A percentile compares a stretch with the other conserved stretches of the same genome.
Conservation (phyloP, 2,888 invertebrate genomes). For the Cinara cedri region DNA sequence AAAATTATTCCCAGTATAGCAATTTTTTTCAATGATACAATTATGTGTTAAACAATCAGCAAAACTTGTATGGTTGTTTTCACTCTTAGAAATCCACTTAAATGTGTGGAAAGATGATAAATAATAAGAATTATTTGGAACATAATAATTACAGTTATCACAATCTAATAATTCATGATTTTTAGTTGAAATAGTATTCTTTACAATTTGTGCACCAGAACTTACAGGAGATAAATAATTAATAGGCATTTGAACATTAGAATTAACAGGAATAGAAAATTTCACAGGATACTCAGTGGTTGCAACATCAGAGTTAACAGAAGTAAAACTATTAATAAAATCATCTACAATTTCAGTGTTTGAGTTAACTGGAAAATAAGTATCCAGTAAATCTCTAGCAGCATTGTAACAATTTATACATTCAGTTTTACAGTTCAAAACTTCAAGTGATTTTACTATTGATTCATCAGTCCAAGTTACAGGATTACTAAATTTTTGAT, state of each 20-base stretch:
- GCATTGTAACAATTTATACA: not conserved
- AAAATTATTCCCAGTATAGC: not conserved
- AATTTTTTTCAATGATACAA: not conserved
- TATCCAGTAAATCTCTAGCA: not conserved
- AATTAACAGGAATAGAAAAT: not conserved
- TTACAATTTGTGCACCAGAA: constrained; percentile 30
- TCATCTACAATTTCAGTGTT: not conserved
- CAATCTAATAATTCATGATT: not conserved
- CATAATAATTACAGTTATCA: not conserved
- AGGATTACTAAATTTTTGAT: not conserved
- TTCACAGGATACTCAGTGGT: not conserved
- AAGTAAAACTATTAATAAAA: not conserved
- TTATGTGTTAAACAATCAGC: not conserved
- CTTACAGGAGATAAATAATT: constrained; percentile 6
- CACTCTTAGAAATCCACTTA: not conserved
- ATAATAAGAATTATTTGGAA: constrained; percentile 4
- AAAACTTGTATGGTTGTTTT: not conserved
- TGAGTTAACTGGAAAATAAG: not conserved
- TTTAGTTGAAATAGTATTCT: constrained; percentile 7
- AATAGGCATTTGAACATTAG: not conserved
- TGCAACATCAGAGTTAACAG: not conserved
- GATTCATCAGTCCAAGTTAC: not conserved
- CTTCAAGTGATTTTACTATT: not conserved
- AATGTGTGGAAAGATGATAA: not conserved
- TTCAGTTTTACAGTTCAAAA: not conserved